These are phyloP conservation scores for Casuarius casuarius DNA, from an alignment of 2,113 vertebrate genomes.

Conservation along the genomic window DNA sequence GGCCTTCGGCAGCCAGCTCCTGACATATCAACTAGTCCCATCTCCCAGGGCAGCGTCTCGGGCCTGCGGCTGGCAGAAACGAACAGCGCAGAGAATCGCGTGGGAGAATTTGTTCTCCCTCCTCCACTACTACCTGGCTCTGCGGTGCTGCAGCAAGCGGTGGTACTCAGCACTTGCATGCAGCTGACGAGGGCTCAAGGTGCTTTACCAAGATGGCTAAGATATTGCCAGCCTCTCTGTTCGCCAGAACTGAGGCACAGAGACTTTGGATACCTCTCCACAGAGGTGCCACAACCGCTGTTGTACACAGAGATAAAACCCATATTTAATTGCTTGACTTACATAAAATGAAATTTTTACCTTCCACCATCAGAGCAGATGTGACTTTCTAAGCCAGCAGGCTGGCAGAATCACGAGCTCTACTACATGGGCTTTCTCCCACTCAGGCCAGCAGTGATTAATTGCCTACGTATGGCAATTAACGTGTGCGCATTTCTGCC, in stretches of 20 bases:
- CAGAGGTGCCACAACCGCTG: fast-evolving
- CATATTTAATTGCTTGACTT: fast-evolving
- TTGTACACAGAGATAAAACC: neutral
- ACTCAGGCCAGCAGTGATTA: fast-evolving
- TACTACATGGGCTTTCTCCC: fast-evolving
- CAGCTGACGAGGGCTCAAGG: neutral
- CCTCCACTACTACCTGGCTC: neutral
- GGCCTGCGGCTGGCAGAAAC: neutral
- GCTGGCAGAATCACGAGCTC: neutral
- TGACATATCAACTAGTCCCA: neutral
- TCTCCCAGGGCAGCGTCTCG: neutral
- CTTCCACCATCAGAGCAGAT: neutral
- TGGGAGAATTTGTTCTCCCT: neutral
- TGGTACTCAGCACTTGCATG: neutral
- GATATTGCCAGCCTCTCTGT: neutral
- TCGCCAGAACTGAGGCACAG: neutral
- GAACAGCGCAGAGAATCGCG: neutral
- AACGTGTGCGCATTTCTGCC: neutral
- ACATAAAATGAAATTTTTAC: fast-evolving
- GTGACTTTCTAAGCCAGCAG: fast-evolving
- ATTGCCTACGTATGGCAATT: neutral
- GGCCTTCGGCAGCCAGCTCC: neutral
- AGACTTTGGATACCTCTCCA: neutral
- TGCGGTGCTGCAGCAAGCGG: neutral
- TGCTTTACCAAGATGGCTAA: neutral